Conservation (phyloP, 2,888 invertebrate genomes). For the Plemyria rubiginata region DNA sequence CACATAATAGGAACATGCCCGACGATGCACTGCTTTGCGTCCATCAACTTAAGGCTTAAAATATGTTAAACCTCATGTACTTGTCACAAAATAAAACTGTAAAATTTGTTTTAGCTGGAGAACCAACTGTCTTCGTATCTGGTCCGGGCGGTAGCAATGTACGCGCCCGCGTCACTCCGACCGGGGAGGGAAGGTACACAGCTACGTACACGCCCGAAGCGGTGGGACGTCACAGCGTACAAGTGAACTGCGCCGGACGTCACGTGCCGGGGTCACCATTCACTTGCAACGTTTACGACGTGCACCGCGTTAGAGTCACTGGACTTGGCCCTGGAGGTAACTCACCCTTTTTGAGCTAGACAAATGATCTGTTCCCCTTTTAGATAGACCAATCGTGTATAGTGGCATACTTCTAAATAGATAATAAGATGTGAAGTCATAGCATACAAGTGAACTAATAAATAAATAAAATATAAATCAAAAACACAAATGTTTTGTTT, state of each 20-base stretch:
- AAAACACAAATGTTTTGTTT: no score
- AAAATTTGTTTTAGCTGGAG: conserved; percentile 71
- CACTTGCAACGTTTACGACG: conserved; percentile 97
- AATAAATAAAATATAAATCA: no score
- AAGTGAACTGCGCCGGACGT: conserved; percentile 92
- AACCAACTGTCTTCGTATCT: conserved; percentile 90
- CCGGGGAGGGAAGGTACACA: conserved; percentile 88
- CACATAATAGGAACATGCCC: no score
- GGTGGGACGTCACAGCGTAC: conserved; percentile 94
- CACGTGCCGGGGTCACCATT: conserved; percentile 96
- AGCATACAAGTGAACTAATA: no score
- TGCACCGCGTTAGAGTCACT: conserved; percentile 90
- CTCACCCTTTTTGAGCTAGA: conserved; percentile 3
- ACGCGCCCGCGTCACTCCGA: conserved; percentile 88
- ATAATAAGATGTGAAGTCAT: no score
- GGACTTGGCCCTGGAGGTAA: conserved; percentile 84
- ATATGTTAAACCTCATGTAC: no score
- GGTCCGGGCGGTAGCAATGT: conserved; percentile 94
- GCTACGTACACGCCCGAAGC: conserved; percentile 93
- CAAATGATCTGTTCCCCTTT: background rate
- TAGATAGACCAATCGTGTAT: no score
- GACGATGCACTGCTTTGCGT: no score
- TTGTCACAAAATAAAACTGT: background rate
- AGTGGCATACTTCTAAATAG: no score
- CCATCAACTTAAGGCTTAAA: no score